Percentiles rank a stretch among this genome's conserved stretches.
These are phyloP conservation scores for Podarcis raffonei DNA, from an alignment of 2,113 vertebrate species.

Conservation along the genomic window DNA sequence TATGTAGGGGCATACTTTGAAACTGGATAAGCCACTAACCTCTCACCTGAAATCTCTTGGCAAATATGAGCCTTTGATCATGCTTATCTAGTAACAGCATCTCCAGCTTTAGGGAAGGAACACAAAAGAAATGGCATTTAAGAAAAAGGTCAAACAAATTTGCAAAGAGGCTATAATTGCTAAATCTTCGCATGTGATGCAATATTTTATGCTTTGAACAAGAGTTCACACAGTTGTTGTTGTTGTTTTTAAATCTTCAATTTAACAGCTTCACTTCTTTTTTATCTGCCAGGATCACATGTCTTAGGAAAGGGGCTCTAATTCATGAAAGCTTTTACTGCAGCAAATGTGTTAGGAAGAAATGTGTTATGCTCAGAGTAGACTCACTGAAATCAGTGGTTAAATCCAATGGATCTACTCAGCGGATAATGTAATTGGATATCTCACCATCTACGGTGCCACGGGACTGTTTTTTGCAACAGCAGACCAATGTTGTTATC, in stretches of 20 bases:
- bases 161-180: slow-evolving; percentile 34
- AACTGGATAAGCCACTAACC: neutral
- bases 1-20: neutral
- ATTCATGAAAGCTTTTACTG: neutral
- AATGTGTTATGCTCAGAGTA: neutral
- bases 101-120: slow-evolving; percentile 33
- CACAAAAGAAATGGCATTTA: neutral
- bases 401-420: neutral
- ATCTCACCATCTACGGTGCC: neutral
- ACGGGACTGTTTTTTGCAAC: neutral
- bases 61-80: neutral
- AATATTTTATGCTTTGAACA: neutral
- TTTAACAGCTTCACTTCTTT: slow-evolving; percentile 18
- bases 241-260: neutral
- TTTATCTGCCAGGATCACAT: neutral
- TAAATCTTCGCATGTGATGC: slow-evolving; percentile 18
- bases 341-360: neutral
- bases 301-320: neutral
- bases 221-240: slow-evolving; percentile 3
- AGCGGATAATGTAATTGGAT: too few species aligned
- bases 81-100: slow-evolving; percentile 48
- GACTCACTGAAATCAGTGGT: neutral
- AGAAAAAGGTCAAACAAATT: neutral
- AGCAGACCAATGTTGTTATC: neutral
- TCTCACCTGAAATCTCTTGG: slow-evolving; percentile 15